A percentile compares a stretch with the other conserved stretches of the same genome.
phyloP scores from a whole-genome alignment of 2,797 vertebrate species.

The Poeciliopsis turneri region DNA sequence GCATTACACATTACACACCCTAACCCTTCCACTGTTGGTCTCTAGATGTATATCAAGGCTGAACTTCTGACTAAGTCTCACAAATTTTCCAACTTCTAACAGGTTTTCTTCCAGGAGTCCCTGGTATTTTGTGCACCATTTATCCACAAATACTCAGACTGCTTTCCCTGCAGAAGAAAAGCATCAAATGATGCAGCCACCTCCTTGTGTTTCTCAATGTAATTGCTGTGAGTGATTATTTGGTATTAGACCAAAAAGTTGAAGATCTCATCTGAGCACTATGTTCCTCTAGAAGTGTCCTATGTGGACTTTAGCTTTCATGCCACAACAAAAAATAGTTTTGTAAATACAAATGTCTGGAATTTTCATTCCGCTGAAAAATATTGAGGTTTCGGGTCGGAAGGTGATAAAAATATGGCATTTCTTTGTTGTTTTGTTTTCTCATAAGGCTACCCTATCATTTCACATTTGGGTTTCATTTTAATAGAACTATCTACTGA shows the following conservation, averaged over 20 bases:
- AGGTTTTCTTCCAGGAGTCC: neutral
- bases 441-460: neutral
- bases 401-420: neutral
- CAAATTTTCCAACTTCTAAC: neutral
- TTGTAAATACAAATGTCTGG: neutral
- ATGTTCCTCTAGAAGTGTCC: neutral
- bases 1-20: neutral
- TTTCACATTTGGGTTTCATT: neutral
- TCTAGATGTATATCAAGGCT: neutral
- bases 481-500: neutral
- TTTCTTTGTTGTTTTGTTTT: too few species aligned
- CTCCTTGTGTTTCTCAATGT: neutral
- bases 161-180: neutral
- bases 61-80: neutral
- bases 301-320: neutral
- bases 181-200: neutral
- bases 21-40: neutral
- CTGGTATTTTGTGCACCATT: neutral
- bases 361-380: neutral
- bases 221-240: neutral
- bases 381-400: neutral
- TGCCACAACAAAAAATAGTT: neutral
- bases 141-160: neutral
- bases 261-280: neutral
- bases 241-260: neutral